phyloP scores from a whole-genome alignment of 2,888 invertebrate species.

The Dione vanillae region DNA sequence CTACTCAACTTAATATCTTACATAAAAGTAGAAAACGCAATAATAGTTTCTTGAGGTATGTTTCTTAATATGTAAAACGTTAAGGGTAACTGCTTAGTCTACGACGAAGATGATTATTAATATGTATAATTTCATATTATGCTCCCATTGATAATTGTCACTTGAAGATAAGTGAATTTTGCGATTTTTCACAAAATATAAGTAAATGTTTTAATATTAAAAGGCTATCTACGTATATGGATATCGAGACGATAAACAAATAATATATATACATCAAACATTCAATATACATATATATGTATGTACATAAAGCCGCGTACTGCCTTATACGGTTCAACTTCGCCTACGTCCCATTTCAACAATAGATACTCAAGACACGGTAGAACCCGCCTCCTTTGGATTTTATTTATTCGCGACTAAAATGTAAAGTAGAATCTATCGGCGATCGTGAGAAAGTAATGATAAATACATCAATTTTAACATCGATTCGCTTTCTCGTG shows the following conservation, averaged over 20 bases:
- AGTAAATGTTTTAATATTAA: too few relatives aligned
- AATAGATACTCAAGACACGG: slow-evolving; percentile 18
- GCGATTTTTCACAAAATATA: too few relatives aligned
- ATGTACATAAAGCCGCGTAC: too few relatives aligned
- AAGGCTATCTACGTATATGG: too few relatives aligned
- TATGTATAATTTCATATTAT: too few relatives aligned
- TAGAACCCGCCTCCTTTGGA: slow-evolving; percentile 16
- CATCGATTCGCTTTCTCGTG: slow-evolving; percentile 80
- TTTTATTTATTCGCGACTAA: slow-evolving; percentile 52
- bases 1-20: slow-evolving; percentile 26
- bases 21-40: neutral
- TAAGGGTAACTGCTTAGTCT: neutral
- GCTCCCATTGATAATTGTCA: too few relatives aligned
- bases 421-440: slow-evolving; percentile 51
- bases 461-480: slow-evolving; percentile 82
- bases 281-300: too few relatives aligned
- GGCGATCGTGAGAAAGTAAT: slow-evolving; percentile 81
- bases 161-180: too few relatives aligned
- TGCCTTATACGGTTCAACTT: neutral
- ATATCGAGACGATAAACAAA: too few relatives aligned
- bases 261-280: too few relatives aligned
- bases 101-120: too few relatives aligned
- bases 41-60: neutral
- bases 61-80: neutral
- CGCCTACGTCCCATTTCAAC: slow-evolving; percentile 8